Conservation (phyloP, 2,888 invertebrate genomes). For the Lepidocyrtoides sp. region DNA sequence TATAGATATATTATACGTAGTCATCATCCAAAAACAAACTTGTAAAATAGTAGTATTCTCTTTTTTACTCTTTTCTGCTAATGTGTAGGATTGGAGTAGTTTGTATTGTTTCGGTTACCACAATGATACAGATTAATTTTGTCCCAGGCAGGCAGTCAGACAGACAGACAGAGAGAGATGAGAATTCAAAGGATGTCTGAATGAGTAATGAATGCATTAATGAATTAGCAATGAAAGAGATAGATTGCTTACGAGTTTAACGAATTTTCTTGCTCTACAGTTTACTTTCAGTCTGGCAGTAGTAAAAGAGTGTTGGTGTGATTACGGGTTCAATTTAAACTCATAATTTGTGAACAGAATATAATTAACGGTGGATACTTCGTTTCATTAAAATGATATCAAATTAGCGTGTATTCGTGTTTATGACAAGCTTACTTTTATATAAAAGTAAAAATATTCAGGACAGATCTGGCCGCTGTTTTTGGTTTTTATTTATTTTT, state of each 20-base stretch:
- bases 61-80: neutral
- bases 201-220: slow-evolving; percentile 78
- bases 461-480: no score
- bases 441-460: neutral
- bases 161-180: slow-evolving; percentile 55
- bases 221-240: slow-evolving; percentile 75
- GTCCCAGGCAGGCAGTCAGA: slow-evolving; percentile 18
- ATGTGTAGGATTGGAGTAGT: neutral
- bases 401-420: neutral
- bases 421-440: neutral
- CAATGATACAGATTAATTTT: slow-evolving; percentile 72
- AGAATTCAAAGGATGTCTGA: slow-evolving; percentile 70
- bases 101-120: slow-evolving; percentile 49
- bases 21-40: neutral
- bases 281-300: neutral
- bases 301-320: neutral
- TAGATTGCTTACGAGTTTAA: slow-evolving; percentile 58
- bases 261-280: slow-evolving; percentile 21
- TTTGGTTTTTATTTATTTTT: no score
- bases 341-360: slow-evolving; percentile 30
- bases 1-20: no score
- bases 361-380: slow-evolving; percentile 4
- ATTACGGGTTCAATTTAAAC: slow-evolving; percentile 10
- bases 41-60: neutral
- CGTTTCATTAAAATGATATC: slow-evolving; percentile 21